Percentiles rank a stretch among this genome's conserved stretches.
Evolutionary conservation across 2,888 invertebrate species (phyloP).

Genomic region (Mesorhabditis belari): DNA sequence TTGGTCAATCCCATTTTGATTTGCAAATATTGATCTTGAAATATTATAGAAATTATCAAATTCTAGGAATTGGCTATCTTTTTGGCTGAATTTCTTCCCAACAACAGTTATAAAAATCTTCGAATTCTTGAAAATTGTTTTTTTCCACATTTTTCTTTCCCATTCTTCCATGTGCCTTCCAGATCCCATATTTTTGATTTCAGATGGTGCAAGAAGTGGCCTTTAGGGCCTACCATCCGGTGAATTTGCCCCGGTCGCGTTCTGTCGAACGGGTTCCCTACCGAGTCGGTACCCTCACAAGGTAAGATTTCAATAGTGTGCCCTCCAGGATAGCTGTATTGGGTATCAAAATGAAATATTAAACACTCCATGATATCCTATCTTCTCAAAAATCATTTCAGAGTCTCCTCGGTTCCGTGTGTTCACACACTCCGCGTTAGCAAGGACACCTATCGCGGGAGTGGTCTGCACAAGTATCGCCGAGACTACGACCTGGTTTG

Average conservation of each 20-base stretch:
- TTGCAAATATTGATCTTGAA: too few relatives aligned
- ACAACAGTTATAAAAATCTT: too few relatives aligned
- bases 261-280: conserved; percentile 39
- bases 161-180: too few relatives aligned
- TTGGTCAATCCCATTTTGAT: too few relatives aligned
- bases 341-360: neutral
- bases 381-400: conserved; percentile 13
- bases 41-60: too few relatives aligned
- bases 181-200: too few relatives aligned
- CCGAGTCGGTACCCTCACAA: conserved; percentile 42
- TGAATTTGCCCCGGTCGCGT: conserved; percentile 38
- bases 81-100: too few relatives aligned
- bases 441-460: conserved; percentile 28
- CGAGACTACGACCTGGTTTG: conserved; percentile 39
- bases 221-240: conserved; percentile 21
- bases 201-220: conserved; percentile 24
- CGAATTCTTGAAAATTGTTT: too few relatives aligned
- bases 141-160: too few relatives aligned
- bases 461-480: conserved; percentile 47
- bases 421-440: conserved; percentile 37
- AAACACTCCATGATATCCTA: neutral
- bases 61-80: too few relatives aligned
- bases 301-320: conserved; percentile 18
- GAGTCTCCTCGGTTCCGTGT: conserved; percentile 50
- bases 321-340: too few relatives aligned